phyloP scores from a whole-genome alignment of 2,113 vertebrate genomes.

The Pachypanchax playfairii region DNA sequence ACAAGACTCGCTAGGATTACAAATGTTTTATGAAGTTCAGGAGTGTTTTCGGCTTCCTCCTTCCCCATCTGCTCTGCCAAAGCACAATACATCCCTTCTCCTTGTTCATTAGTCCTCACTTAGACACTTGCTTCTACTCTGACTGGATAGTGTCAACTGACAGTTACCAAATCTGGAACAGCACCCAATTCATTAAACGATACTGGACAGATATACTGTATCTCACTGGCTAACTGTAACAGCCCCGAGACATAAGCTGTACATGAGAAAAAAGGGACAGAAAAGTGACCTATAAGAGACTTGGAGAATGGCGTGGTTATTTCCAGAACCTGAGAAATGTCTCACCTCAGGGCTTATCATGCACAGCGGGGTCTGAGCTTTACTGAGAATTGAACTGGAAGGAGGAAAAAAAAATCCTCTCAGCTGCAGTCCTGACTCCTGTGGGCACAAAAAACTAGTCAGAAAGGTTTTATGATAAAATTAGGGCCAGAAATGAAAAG shows the following conservation, averaged over 20 bases:
- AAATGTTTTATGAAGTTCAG: conserved; percentile 3
- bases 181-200: conserved; percentile 30
- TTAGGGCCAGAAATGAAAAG: conserved; percentile 14
- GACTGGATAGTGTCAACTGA: not conserved
- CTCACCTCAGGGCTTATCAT: conserved; percentile 50
- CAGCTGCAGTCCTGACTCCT: conserved; percentile 28
- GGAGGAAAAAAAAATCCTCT: conserved; percentile 15
- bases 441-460: conserved; percentile 17
- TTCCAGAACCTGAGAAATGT: conserved; percentile 54
- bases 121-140: conserved; percentile 28
- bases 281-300: conserved; percentile 45
- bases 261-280: conserved; percentile 10
- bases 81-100: not conserved
- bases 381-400: conserved; percentile 26
- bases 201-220: conserved; percentile 4
- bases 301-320: conserved; percentile 43
- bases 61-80: not conserved
- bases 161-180: conserved; percentile 14
- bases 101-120: conserved; percentile 9
- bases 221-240: conserved; percentile 21
- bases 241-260: conserved; percentile 37
- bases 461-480: conserved; percentile 25
- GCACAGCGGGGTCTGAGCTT: conserved; percentile 44
- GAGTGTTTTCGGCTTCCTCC: not conserved
- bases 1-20: not conserved